A percentile compares a stretch with the other conserved stretches of the same genome.
phyloP scores from a whole-genome alignment of 2,113 vertebrate species.

The Strix aluco region DNA sequence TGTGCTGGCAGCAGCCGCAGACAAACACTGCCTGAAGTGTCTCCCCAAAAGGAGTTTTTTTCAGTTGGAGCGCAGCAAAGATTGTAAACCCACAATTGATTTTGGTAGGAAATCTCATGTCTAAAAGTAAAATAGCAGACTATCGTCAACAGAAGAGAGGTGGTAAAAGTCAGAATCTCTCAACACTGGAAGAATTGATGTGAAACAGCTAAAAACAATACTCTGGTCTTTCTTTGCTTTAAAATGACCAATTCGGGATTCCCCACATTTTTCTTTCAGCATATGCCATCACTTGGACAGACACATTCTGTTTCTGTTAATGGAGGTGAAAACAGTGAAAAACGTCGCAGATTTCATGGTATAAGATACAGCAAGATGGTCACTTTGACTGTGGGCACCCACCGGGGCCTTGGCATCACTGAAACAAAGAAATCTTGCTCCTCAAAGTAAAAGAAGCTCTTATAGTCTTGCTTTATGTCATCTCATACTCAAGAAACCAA shows the following conservation, averaged over 20 bases:
- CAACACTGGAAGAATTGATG: background rate
- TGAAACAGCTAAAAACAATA: background rate
- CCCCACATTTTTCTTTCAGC: background rate
- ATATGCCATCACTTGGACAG: background rate
- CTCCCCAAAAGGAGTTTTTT: background rate
- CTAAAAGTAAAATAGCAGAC: slow-evolving; percentile 1
- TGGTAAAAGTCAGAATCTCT: background rate
- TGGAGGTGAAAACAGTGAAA: background rate
- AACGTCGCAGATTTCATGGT: background rate
- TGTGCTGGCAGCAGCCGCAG: background rate
- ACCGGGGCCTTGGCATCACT: rapidly evolving
- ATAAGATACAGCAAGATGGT: background rate
- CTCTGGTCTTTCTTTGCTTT: background rate
- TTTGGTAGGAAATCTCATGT: background rate
- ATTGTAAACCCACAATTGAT: background rate
- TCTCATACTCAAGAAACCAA: background rate
- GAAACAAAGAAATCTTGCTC: background rate
- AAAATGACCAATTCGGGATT: background rate
- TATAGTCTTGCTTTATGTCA: background rate
- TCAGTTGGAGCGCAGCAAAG: background rate
- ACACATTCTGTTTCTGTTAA: background rate
- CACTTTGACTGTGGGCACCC: background rate
- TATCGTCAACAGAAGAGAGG: background rate
- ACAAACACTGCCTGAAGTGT: background rate
- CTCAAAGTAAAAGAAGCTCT: background rate